Conservation (phyloP, 1,140 invertebrate genomes). For the Telenomus remus region DNA sequence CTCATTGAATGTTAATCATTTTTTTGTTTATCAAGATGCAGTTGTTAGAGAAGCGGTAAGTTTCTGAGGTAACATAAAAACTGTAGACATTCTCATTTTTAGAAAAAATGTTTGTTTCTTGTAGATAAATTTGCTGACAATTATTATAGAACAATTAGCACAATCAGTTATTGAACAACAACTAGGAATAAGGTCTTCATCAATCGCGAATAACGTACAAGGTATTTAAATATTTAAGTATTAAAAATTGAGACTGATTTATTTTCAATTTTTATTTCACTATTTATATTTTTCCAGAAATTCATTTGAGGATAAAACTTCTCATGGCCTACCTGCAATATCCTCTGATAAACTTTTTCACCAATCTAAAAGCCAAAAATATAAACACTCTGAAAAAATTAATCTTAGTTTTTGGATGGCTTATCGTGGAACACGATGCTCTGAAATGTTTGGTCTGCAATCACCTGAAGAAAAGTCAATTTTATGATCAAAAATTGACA, state of each 20-base stretch:
- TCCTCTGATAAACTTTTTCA: slow-evolving; percentile 18
- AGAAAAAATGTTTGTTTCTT: not conserved
- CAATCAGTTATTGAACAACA: slow-evolving; percentile 3
- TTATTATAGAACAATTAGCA: slow-evolving; percentile 10
- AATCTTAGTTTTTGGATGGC: slow-evolving; percentile 26
- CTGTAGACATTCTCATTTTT: no score
- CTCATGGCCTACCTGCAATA: slow-evolving; percentile 22
- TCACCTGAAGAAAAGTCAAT: slow-evolving; percentile 1
- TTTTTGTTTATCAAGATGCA: no score
- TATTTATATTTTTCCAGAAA: slow-evolving; percentile 20
- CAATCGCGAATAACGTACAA: slow-evolving; percentile 1
- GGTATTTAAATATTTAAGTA: slow-evolving; percentile 1
- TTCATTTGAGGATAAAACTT: slow-evolving; percentile 19
- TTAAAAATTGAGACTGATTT: not conserved
- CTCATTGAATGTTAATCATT: no score
- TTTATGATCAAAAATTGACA: slow-evolving; percentile 7
- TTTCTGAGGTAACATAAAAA: no score
- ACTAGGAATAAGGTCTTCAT: not conserved
- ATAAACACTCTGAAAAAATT: slow-evolving; percentile 5
- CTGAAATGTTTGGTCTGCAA: slow-evolving; percentile 19
- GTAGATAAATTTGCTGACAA: slow-evolving; percentile 4
- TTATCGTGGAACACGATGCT: slow-evolving; percentile 24
- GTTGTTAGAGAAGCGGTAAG: no score
- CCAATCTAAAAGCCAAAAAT: slow-evolving; percentile 2
- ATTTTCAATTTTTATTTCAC: not conserved